Conservation (phyloP, 2,888 invertebrate species). For the Synanthedon myopaeformis region DNA sequence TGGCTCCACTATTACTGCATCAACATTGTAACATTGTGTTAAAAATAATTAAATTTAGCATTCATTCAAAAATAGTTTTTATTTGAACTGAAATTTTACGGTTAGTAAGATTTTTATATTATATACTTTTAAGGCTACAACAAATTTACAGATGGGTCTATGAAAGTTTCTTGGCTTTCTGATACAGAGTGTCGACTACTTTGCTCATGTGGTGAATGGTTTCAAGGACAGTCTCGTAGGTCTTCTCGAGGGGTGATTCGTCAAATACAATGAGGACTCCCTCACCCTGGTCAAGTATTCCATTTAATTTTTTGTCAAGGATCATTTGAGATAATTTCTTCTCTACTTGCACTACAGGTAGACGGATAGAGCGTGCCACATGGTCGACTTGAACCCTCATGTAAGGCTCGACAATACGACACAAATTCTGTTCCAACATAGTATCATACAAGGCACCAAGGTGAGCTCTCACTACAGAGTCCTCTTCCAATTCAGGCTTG, state of each 20-base stretch:
- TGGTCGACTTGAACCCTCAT: constrained; percentile 95
- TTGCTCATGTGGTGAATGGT: constrained; percentile 99
- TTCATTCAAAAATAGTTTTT: constrained; percentile 49
- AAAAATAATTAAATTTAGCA: constrained; percentile 42
- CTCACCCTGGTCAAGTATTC: constrained; percentile 98
- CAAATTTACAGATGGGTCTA: constrained; percentile 65
- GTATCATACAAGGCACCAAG: constrained; percentile 97
- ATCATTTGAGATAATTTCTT: constrained; percentile 99
- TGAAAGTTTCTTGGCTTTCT: constrained; percentile 98
- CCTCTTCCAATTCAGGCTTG: constrained; percentile 91
- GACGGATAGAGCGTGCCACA: constrained; percentile 90
- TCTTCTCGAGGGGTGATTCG: constrained; percentile 93
- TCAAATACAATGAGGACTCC: constrained; percentile 98
- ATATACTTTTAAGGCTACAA: constrained; percentile 57
- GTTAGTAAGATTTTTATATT: constrained; percentile 54
- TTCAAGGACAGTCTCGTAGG: constrained; percentile 96
- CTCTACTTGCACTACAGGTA: constrained; percentile 92
- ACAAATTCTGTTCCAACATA: constrained; percentile 99
- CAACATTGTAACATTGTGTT: constrained; percentile 25
- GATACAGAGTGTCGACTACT: constrained; percentile 98
- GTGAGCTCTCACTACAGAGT: constrained; percentile 97
- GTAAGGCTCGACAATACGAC: constrained; percentile 98
- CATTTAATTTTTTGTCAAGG: constrained; percentile 96
- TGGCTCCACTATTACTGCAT: constrained; percentile 13
- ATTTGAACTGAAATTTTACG: constrained; percentile 52